These are phyloP conservation scores for Dromiciops gliroides DNA, from an alignment of 2,113 vertebrate genomes.

Conservation along the genomic window DNA sequence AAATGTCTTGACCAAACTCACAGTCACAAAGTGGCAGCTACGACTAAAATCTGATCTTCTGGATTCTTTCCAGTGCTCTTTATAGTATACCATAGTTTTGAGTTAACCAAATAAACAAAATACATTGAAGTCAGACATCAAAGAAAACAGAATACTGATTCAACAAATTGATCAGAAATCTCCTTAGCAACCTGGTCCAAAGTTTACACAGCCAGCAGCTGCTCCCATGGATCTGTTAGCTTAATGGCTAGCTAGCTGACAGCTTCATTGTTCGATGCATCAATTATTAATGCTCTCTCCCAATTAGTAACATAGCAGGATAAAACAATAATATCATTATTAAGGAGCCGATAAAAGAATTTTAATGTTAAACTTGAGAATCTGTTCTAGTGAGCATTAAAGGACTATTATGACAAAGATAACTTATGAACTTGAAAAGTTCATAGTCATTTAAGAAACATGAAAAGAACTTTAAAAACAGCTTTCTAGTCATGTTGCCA, in stretches of 20 bases:
- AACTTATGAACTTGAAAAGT: slow-evolving; percentile 46
- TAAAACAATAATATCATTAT: slow-evolving; percentile 73
- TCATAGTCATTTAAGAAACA: slow-evolving; percentile 34
- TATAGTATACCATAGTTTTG: background rate
- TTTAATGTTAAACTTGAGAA: slow-evolving; percentile 68
- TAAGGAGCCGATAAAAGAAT: slow-evolving; percentile 70
- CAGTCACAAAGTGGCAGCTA: background rate
- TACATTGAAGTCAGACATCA: slow-evolving; percentile 61
- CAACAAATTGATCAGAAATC: slow-evolving; percentile 67
- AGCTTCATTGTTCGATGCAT: slow-evolving; percentile 74
- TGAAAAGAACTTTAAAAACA: slow-evolving; percentile 54
- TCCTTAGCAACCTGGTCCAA: slow-evolving; percentile 75
- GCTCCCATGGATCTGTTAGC: slow-evolving; percentile 57
- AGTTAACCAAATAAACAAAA: slow-evolving; percentile 65
- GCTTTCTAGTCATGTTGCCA: background rate
- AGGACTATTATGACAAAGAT: slow-evolving; percentile 54
- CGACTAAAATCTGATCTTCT: background rate
- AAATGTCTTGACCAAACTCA: background rate
- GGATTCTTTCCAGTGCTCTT: background rate
- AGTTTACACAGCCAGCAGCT: slow-evolving; percentile 68
- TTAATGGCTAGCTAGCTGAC: slow-evolving; percentile 52
- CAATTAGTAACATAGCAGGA: slow-evolving; percentile 76
- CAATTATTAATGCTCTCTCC: slow-evolving; percentile 80
- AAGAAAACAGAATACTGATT: slow-evolving; percentile 56
- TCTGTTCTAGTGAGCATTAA: slow-evolving; percentile 55